phyloP scores from a whole-genome alignment of 2,113 vertebrate species.

The Peromyscus polionotus region DNA sequence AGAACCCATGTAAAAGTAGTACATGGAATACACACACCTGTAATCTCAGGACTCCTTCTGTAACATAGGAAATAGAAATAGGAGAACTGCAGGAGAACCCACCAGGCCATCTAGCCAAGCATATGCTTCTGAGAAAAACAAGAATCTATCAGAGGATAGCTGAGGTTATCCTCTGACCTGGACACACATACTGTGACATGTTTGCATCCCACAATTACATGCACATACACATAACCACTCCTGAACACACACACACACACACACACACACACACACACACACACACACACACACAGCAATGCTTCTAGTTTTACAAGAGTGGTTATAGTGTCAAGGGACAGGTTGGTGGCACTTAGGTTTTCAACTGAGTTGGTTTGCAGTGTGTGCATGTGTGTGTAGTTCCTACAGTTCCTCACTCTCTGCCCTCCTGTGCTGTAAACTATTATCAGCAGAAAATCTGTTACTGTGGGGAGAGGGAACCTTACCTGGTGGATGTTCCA shows the following conservation, averaged over 20 bases:
- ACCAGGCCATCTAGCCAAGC: not conserved
- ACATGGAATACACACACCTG: not conserved
- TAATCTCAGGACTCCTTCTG: not conserved
- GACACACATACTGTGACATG: not conserved
- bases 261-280: not conserved
- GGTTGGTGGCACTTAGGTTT: not conserved
- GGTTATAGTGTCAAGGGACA: not conserved
- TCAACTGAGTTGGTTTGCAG: no score
- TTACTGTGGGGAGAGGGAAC: rapidly evolving
- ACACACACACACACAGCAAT: not conserved
- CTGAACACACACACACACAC: not conserved
- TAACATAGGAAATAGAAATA: not conserved
- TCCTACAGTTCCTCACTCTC: rapidly evolving
- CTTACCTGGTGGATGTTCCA: rapidly evolving
- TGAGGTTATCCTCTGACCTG: not conserved
- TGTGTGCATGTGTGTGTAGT: not conserved
- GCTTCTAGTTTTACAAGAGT: not conserved
- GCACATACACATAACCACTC: not conserved
- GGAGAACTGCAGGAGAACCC: not conserved
- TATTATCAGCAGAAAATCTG: not conserved
- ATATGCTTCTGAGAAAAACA: not conserved
- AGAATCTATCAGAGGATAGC: not conserved
- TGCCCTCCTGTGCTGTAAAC: not conserved
- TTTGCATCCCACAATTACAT: no score
- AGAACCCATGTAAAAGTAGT: not conserved